Evolutionary conservation across 2,113 vertebrate species (phyloP).

Genomic region (Chionomys nivalis): DNA sequence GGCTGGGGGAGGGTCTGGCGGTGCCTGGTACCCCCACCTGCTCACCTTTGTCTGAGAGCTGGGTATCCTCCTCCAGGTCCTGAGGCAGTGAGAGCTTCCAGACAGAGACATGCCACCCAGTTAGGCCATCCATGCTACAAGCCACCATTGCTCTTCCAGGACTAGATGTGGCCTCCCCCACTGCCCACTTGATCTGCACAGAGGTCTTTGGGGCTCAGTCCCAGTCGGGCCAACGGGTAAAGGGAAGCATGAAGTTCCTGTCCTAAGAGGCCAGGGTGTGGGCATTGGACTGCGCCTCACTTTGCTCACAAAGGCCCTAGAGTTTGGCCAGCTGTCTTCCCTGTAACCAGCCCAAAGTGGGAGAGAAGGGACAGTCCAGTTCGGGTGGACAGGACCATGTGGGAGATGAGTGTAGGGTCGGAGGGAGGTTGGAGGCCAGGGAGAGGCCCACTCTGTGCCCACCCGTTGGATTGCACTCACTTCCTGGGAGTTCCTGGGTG

Average conservation of each 20-base stretch:
- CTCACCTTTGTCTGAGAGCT: constrained; percentile 82
- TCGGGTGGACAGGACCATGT: neutral
- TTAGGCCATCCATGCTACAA: neutral
- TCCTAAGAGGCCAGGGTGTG: neutral
- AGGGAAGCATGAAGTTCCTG: neutral
- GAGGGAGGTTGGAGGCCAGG: neutral
- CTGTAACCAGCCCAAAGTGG: fast-evolving
- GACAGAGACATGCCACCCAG: neutral
- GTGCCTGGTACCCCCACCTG: neutral
- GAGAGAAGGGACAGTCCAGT: neutral
- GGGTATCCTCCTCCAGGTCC: constrained; percentile 78
- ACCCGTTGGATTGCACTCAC: constrained; percentile 76
- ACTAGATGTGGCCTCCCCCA: neutral
- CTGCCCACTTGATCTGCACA: neutral
- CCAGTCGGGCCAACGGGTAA: neutral
- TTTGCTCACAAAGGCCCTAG: no score
- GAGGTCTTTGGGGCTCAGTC: neutral
- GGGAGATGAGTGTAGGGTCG: neutral
- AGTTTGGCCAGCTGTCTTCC: neutral
- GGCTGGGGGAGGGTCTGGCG: neutral
- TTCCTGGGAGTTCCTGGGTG: constrained; percentile 86
- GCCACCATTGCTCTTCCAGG: neutral
- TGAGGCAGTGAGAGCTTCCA: constrained; percentile 78
- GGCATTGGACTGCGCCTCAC: fast-evolving
- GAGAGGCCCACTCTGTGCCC: neutral